phyloP scores from a whole-genome alignment of 2,113 vertebrate species.

The Tupaia tana region DNA sequence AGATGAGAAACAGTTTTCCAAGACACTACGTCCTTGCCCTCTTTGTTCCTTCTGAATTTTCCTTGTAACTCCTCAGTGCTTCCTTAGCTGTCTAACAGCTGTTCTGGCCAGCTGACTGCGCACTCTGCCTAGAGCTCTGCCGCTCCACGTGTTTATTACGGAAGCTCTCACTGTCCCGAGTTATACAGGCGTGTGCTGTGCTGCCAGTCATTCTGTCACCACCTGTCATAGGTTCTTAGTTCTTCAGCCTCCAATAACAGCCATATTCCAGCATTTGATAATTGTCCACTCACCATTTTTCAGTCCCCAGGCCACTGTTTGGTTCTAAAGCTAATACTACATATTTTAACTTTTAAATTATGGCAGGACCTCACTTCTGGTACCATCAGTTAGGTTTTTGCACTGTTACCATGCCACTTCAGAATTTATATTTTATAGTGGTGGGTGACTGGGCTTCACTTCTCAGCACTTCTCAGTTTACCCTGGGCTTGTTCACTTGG shows the following conservation, averaged over 20 bases:
- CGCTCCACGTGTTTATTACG: neutral
- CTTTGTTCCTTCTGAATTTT: neutral
- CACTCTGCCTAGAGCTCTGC: neutral
- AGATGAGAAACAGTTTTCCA: conserved; percentile 15
- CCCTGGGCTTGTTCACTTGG: neutral
- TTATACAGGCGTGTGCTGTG: neutral
- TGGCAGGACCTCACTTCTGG: neutral
- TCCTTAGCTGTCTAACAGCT: neutral
- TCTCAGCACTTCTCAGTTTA: neutral
- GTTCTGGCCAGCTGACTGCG: neutral
- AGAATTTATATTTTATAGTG: neutral
- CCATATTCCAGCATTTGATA: neutral
- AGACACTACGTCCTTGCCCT: neutral
- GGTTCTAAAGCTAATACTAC: neutral
- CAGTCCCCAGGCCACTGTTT: neutral
- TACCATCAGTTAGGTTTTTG: neutral
- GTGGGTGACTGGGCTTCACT: neutral
- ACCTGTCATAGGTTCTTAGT: neutral
- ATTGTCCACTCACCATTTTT: neutral
- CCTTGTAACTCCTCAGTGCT: neutral
- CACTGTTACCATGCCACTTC: neutral
- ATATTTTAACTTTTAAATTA: conserved; percentile 13
- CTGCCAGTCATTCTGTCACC: neutral
- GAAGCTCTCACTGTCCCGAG: neutral
- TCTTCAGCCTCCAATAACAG: neutral